Conservation (phyloP, 2,797 vertebrate genomes). For the Lerista edwardsae region DNA sequence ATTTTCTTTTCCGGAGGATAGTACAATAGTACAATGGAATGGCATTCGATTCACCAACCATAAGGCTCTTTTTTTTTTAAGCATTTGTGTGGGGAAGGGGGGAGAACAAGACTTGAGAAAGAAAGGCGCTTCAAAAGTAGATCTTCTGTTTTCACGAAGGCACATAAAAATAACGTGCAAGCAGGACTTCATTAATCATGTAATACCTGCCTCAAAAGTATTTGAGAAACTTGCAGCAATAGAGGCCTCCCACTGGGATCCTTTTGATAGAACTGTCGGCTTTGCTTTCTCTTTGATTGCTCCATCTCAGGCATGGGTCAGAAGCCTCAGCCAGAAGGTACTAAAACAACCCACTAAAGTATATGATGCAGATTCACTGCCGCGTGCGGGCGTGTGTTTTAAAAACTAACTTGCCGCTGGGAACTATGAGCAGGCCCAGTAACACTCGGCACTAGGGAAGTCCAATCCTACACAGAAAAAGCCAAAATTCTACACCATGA, state of each 20-base stretch:
- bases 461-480: neutral
- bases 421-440: neutral
- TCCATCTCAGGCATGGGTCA: neutral
- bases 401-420: neutral
- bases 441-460: neutral
- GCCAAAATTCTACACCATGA: neutral
- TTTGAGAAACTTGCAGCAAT: slow-evolving; percentile 24
- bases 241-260: neutral
- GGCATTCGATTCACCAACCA: slow-evolving; percentile 25
- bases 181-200: slow-evolving; percentile 26
- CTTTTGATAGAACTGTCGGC: neutral
- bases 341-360: slow-evolving; percentile 8
- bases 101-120: slow-evolving; percentile 3
- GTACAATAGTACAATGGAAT: rapidly evolving
- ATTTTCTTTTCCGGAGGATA: neutral
- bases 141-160: slow-evolving; percentile 32
- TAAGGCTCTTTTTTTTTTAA: neutral
- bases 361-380: neutral
- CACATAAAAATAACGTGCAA: neutral
- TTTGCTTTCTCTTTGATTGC: slow-evolving; percentile 43
- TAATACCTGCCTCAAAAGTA: slow-evolving; percentile 48
- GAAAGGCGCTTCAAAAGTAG: slow-evolving; percentile 35
- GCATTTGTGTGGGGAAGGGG: neutral
- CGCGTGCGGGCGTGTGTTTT: neutral
- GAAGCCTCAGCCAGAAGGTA: neutral